These are phyloP conservation scores for Aleiodes alternator DNA, from an alignment of 2,888 invertebrate genomes.

Conservation along the genomic window DNA sequence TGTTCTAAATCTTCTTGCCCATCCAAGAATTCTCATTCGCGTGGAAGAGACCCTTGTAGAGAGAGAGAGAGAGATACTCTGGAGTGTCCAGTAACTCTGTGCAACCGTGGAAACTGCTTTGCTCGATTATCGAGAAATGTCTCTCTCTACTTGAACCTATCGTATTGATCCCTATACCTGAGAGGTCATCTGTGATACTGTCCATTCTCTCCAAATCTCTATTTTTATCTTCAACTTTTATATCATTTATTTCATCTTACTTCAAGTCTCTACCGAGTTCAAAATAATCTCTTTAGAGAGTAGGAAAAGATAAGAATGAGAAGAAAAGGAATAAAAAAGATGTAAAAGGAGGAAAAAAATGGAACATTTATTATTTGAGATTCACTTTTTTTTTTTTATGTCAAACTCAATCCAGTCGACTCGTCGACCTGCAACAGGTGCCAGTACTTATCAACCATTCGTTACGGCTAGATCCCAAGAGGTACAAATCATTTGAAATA, in stretches of 20 bases:
- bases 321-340: background rate
- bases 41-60: conserved; percentile 41
- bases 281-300: conserved; percentile 1
- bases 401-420: background rate
- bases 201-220: conserved; percentile 1
- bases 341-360: background rate
- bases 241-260: conserved; percentile 18
- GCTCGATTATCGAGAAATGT: conserved; percentile 38
- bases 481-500: too few species aligned
- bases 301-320: background rate
- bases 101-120: conserved; percentile 31
- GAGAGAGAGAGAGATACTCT: conserved; percentile 6
- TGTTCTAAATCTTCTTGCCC: background rate
- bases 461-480: too few species aligned
- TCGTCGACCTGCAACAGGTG: conserved; percentile 40
- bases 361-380: conserved; percentile 16
- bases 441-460: conserved; percentile 33
- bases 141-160: background rate
- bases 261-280: background rate
- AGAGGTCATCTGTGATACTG: conserved; percentile 1
- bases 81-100: conserved; percentile 33
- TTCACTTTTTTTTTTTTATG: conserved; percentile 9
- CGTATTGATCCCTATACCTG: conserved; percentile 28
- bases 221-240: conserved; percentile 20
- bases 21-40: conserved; percentile 36